A percentile compares a stretch with the other conserved stretches of the same genome.
Conservation (phyloP, 2,888 invertebrate species). For the Agrilus mali region DNA sequence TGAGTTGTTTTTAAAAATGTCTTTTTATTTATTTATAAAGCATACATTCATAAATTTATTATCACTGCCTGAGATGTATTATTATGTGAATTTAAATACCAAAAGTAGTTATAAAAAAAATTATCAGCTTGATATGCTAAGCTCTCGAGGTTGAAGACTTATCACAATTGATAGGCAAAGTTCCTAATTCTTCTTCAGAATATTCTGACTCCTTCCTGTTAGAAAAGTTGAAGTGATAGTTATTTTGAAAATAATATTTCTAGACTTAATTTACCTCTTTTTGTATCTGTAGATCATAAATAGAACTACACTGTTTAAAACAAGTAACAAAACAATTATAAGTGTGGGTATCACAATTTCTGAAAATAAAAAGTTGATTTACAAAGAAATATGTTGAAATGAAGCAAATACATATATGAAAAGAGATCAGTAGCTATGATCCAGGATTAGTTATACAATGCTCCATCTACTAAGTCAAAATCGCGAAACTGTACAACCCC, state of each 20-base stretch:
- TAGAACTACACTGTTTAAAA: constrained; percentile 59
- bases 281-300: constrained; percentile 61
- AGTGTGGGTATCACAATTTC: constrained; percentile 61
- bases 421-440: no score
- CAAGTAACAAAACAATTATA: constrained; percentile 56
- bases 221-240: constrained; percentile 11
- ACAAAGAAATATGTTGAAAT: no score
- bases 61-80: neutral
- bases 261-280: constrained; percentile 41
- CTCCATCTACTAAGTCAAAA: no score
- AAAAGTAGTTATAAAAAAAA: constrained; percentile 3
- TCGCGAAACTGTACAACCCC: no score
- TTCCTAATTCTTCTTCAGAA: constrained; percentile 31
- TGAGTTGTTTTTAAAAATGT: constrained; percentile 3
- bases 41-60: constrained; percentile 2
- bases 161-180: constrained; percentile 13
- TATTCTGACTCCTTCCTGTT: constrained; percentile 30
- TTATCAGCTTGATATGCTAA: constrained; percentile 1
- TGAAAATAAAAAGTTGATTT: constrained; percentile 30
- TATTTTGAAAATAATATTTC: neutral
- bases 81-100: neutral
- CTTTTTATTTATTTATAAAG: constrained; percentile 1
- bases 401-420: no score
- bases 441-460: no score
- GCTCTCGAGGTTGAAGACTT: neutral